Evolutionary conservation across 2,797 vertebrate genomes (phyloP).

Genomic region (Strix occidentalis): DNA sequence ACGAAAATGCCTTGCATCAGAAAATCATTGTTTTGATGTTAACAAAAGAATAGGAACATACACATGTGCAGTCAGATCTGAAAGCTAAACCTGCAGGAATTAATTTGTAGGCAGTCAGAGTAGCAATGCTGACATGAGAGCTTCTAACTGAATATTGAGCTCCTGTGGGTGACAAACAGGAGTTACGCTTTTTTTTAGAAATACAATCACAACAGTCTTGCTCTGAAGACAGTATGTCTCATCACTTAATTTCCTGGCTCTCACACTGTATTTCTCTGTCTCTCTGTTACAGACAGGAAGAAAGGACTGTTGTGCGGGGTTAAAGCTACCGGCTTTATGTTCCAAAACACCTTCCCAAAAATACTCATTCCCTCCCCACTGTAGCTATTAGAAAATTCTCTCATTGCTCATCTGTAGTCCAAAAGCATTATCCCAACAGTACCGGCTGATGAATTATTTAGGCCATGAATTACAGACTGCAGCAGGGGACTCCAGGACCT

Average conservation of each 20-base stretch:
- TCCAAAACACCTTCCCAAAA: not conserved
- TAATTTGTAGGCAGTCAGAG: not conserved
- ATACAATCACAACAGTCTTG: not conserved
- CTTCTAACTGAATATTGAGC: not conserved
- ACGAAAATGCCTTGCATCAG: not conserved
- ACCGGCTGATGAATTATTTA: constrained; percentile 41
- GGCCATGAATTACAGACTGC: not conserved
- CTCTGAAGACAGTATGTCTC: not conserved
- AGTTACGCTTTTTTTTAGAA: not conserved
- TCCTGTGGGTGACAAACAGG: not conserved
- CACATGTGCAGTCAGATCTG: not conserved
- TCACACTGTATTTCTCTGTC: not conserved
- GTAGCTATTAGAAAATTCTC: not conserved
- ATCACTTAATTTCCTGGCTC: not conserved
- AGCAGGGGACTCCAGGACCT: constrained; percentile 17
- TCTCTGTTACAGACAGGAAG: not conserved
- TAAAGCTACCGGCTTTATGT: not conserved
- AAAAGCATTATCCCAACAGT: not conserved
- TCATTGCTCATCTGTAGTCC: constrained; percentile 15
- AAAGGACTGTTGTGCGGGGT: not conserved
- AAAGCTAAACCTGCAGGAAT: constrained; percentile 23
- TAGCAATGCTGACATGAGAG: not conserved
- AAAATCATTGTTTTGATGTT: not conserved
- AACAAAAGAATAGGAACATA: not conserved
- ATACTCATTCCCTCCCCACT: not conserved